A percentile compares a stretch with the other conserved stretches of the same genome.
phyloP scores from a whole-genome alignment of 2,113 vertebrate species.

The Galemys pyrenaicus region DNA sequence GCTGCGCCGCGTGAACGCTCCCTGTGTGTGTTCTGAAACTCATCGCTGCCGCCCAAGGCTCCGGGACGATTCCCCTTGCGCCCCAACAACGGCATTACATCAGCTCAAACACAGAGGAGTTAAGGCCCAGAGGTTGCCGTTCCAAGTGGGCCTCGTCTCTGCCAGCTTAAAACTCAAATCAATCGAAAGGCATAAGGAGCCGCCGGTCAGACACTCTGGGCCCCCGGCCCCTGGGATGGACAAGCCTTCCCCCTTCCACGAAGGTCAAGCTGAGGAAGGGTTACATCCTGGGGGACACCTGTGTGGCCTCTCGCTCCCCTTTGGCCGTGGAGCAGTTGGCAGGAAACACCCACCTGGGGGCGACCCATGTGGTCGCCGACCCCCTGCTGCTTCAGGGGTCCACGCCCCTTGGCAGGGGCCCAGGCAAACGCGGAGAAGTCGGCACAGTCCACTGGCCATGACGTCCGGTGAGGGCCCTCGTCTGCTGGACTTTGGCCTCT shows the following conservation, averaged over 20 bases:
- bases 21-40: too few relatives aligned
- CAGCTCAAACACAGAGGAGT: background rate
- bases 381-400: too few relatives aligned
- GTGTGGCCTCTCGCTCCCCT: too few relatives aligned
- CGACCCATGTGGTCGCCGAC: background rate
- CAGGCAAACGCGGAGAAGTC: background rate
- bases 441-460: background rate
- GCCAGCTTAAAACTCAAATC: background rate
- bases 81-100: background rate
- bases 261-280: too few relatives aligned
- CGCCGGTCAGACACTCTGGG: background rate
- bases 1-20: too few relatives aligned
- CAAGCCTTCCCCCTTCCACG: background rate
- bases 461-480: background rate
- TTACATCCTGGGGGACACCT: background rate
- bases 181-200: background rate
- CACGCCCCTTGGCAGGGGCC: background rate
- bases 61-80: background rate
- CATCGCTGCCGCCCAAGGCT: background rate
- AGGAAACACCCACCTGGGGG: too few relatives aligned
- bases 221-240: background rate
- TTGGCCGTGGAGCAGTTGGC: too few relatives aligned
- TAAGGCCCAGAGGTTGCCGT: background rate
- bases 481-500: background rate
- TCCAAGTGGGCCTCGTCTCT: background rate